Evolutionary conservation across 2,888 invertebrate species (phyloP), one percentile per base, ranked within the genome.

Genomic region (Cepaea hortensis): DNA sequence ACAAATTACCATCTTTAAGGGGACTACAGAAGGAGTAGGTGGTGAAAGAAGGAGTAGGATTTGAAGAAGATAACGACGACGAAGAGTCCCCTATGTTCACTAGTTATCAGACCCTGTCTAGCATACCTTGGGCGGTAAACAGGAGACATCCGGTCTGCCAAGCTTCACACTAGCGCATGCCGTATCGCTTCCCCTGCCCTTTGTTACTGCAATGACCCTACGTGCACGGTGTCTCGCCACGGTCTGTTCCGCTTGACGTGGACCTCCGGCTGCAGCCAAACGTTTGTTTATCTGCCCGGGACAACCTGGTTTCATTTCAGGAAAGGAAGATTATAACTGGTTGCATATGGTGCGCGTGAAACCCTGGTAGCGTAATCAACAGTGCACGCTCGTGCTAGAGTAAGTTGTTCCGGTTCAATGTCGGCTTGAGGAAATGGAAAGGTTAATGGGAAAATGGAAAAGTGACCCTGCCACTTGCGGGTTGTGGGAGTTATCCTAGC

Each of bases 171-270:
- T 6, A 18, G 48, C 20, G 48, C 76, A 48, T 76, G 20, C 50
- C 48, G 18, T 18, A 6, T 18, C 76, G 50, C 3, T 76, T 3
- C 61, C 46, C 3, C 23, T 35, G n/a, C 23, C 23, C 11, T 18
- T 55, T 7, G 68, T 68, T 23, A 11, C 70, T 9, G 70, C 70
- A 81, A 81, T 81, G 81, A 55, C 23, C n/a, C 13, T 50, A 48
- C 50, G 55, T 13, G 70, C 70, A 68, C 48, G 6, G 50, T 23
- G 50, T 81, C 50, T 50, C 50, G 81, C 72, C 70, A 81, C 70
- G 81, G 50, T 55, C 15, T 23, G 81, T 81, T 81, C 81, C 81
- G 50, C 72, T n/a, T 72, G 50, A 46, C 11, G n/a, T 81, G 72
- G 81, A 72, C 81, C 81, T 46, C 81, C 81, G 48, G 48, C 72